These are phyloP conservation scores for Hydrozoanthus tunicans DNA, from an alignment of 64 coral and sea anemone genomes.

Conservation along the genomic window DNA sequence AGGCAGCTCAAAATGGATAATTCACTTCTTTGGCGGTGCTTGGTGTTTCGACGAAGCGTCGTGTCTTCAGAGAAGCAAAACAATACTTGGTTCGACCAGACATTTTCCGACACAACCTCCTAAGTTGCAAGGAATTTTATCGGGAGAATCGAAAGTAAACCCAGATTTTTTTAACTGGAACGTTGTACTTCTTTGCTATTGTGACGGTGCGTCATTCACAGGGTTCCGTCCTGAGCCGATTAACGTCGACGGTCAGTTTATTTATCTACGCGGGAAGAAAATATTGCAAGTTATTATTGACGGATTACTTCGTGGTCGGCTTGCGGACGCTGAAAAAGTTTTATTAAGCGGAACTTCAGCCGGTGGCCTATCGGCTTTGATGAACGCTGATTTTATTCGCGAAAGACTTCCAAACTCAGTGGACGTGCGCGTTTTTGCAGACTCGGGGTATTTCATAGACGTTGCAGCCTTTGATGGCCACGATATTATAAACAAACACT, in stretches of 20 bases:
- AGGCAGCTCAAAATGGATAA: slow-evolving; percentile 78
- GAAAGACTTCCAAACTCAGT: slow-evolving; percentile 65
- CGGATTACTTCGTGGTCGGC: slow-evolving; percentile 64
- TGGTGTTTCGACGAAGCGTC: slow-evolving; percentile 96
- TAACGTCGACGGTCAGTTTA: slow-evolving; percentile 62
- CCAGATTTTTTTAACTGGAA: slow-evolving; percentile 98
- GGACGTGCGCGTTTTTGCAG: slow-evolving; percentile 84
- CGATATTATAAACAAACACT: slow-evolving; percentile 77
- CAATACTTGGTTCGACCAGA: slow-evolving; percentile 70
- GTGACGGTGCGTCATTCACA: slow-evolving; percentile 93
- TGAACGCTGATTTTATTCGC: slow-evolving; percentile 93
- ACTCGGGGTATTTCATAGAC: slow-evolving; percentile 96
- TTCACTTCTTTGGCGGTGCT: slow-evolving; percentile 92
- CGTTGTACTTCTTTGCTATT: slow-evolving; percentile 83
- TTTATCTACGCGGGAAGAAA: slow-evolving; percentile 87
- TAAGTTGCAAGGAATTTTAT: slow-evolving; percentile 83
- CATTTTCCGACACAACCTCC: slow-evolving; percentile 78
- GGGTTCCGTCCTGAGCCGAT: slow-evolving; percentile 81
- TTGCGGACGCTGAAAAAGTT: slow-evolving; percentile 66
- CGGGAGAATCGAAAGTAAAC: slow-evolving; percentile 62
- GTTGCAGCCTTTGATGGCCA: slow-evolving; percentile 63
- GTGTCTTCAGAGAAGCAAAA: slow-evolving; percentile 88
- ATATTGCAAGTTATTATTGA: slow-evolving; percentile 87
- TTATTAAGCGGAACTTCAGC: slow-evolving; percentile 92
- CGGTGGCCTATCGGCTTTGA: slow-evolving; percentile 77